A percentile compares a stretch with the other conserved stretches of the same genome.
These are phyloP conservation scores for Calosoma granatense DNA, from an alignment of 1,140 invertebrate species.

Conservation along the genomic window DNA sequence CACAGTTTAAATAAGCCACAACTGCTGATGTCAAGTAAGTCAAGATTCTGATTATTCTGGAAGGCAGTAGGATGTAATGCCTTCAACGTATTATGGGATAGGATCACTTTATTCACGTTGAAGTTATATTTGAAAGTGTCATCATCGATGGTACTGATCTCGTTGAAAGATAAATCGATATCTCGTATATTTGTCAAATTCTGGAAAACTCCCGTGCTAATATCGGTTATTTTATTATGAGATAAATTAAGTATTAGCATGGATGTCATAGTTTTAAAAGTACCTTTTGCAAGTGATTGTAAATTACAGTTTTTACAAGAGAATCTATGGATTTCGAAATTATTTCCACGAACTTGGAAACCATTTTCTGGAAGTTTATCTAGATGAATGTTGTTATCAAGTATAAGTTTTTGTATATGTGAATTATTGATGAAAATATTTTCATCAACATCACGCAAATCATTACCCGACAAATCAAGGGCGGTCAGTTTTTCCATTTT, in stretches of 20 bases:
- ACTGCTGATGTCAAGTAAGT: conserved; percentile 52
- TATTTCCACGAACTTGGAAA: conserved; percentile 14
- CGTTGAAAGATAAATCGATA: conserved; percentile 58
- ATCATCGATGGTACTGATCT: conserved; percentile 43
- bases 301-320: conserved; percentile 28
- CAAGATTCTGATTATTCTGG: conserved; percentile 41
- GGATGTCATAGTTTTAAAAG: conserved; percentile 21
- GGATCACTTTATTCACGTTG: conserved; percentile 50
- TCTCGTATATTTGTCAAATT: conserved; percentile 45
- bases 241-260: conserved; percentile 24
- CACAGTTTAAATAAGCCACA: conserved; percentile 52
- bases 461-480: conserved; percentile 28
- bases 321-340: conserved; percentile 23
- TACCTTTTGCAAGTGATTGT: conserved; percentile 12
- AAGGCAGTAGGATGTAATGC: conserved; percentile 54
- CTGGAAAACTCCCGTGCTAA: conserved; percentile 37
- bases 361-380: conserved; percentile 24
- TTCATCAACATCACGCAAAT: conserved; percentile 20
- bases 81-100: conserved; percentile 58
- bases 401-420: conserved; percentile 21
- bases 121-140: conserved; percentile 51
- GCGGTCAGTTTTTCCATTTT: conserved; percentile 22
- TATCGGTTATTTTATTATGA: conserved; percentile 20
- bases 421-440: conserved; percentile 23
- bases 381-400: conserved; percentile 28